Evolutionary conservation across 2,888 invertebrate genomes (phyloP), one percentile per base, ranked within the genome.

Genomic region (Tenthredo amoena): DNA sequence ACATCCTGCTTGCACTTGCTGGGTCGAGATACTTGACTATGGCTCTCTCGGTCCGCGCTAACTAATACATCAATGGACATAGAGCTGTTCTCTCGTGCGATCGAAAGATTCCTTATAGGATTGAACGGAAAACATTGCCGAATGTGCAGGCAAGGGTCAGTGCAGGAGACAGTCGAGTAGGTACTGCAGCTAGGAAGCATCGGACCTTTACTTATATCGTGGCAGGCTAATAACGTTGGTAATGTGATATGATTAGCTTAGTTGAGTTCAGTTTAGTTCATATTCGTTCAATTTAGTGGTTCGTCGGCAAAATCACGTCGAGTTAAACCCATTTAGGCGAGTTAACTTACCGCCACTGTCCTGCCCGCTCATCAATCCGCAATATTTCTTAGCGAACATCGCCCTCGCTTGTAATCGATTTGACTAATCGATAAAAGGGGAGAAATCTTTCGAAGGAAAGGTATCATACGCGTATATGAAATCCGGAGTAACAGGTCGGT

Each of bases 241-340:
- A 93, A 93, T 93, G 92, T 93, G 93, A 93, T 93, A 93, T 92
- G 93, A 93, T 93, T 93, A 93, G 93, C 92, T 93, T 91, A 93
- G 93, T 93, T 93, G 92, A 93, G 92, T 92, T 93, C 92, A 92
- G 93, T 93, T 93, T 93, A 93, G 93, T 93, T 93, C 92, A 91
- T 93, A 92, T 92, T 92, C 92, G 92, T 93, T 93, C 93, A 93
- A 92, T 93, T 92, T 92, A 93, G 92, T 91, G 91, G 92, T 93
- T 92, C 92, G 91, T 91, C 92, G 91, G 92, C 92, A 92, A 93
- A 93, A 93, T 93, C 93, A 93, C 92, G 91, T 92, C 92, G 91
- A 93, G 92, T 92, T 92, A 93, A 93, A 92, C 89, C 92, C 91
- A 92, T 92, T 92, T 92, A 92, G 92, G 90, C 92, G 91, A 92